Base-by-base conservation (phyloP, 2,113 vertebrate genomes). In the Perca flavescens region DNA sequence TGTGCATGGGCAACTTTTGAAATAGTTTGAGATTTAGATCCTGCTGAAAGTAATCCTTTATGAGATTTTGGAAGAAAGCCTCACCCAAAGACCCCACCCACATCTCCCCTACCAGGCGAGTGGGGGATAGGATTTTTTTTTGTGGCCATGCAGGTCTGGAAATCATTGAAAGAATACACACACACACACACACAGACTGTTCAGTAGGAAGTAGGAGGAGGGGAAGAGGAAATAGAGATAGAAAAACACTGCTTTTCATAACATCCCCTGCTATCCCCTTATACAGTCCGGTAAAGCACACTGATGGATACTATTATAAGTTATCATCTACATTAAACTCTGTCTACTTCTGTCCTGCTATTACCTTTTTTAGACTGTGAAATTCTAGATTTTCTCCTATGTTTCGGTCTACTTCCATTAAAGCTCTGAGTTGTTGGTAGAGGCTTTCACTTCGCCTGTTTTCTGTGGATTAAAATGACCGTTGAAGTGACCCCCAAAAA, bases 121-220 rank as follows among this genome's bases (percentile, higher is more conserved):
- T 61, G 81, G 83, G 77, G 87, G 40, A 49, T 57, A 49, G 53
- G 46, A 31, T 25, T 67, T 61, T 40, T 34, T 58, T 58, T 34
- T 56, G 56, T 82, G 69, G 78, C 77, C 52, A 31, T 70, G 74
- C 46, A 87, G 63, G 87, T 92, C 94, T 94, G 94, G 92, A 94
- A 92, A 71, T 93, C 87, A 92, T 93, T 92, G 82, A 87, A 77
- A 62, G 84, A 74, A 74, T 62, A 69, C 49, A 83, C 71, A 70
- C 65, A 83, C 53, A 83, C 64, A 43, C 25, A 9, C 60, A 43
- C 47, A 13, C 61, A 28, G 34, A 47, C 56, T 75, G 46, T 87
- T 87, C 80, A 87, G 86, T 86, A n/a, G n/a, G n/a, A n/a, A 63
- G 77, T 43, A 34, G 65, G 31, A 75, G 53, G 64, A 61, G 13